Evolutionary conservation across 2,797 vertebrate species (phyloP), one percentile per base, ranked within the genome.

Genomic region (Microchirus variegatus): DNA sequence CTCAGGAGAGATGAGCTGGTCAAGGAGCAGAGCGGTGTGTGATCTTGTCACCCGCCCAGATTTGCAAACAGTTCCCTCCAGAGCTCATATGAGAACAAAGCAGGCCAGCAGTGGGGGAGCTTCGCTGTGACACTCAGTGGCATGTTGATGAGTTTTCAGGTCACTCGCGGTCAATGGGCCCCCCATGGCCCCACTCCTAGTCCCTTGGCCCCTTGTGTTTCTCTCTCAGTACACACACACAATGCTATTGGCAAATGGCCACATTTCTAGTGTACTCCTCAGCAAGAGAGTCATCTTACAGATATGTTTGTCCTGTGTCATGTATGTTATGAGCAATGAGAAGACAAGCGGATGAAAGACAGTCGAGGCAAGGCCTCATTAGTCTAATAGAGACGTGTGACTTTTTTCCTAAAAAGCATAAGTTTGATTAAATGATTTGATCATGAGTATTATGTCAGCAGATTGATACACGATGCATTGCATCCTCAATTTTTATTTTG

Each of bases 101-200:
- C 73, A 38, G 77, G 64, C 66, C 75, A 49, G 59, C 86, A 81
- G 82, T 81, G 82, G 82, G 83, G 82, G 86, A 82, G 81, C 81
- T 89, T 80, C 71, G 71, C 87, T 87, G 77, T 89, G 87, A 83
- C 88, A 90, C 85, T 86, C 87, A 83, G 91, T 90, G 91, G 90
- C 92, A 91, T 93, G 91, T 90, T 88, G 89, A 92, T 92, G 88
- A 92, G 90, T 89, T 92, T 91, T 83, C 84, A 90, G 91, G 91
- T 93, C 92, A 92, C 71, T 80, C 84, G 78, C 71, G 87, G 89
- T 83, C 90, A 92, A 84, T 90, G 80, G 87, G 87, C 89, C 89
- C 90, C 90, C 89, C 85, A 83, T 81, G 82, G 87, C 79, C 85
- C 83, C 87, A 86, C 78, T 89, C 63, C 77, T 86, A 77, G 82